Evolutionary conservation across 1,140 invertebrate genomes (phyloP).

Genomic region (Drosophila athabasca): DNA sequence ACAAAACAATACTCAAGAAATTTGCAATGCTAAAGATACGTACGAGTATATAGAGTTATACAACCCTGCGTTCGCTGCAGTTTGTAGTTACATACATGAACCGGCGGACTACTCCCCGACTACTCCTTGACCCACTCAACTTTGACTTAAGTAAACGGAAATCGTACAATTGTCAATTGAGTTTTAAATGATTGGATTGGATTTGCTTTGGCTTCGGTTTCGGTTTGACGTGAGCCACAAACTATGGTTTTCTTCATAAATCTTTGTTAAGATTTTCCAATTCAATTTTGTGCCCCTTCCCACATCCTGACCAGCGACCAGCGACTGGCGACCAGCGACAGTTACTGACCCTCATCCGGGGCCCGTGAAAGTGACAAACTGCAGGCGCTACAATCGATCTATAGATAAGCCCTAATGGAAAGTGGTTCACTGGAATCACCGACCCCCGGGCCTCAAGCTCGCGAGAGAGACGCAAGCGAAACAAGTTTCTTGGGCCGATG

Average conservation of each 20-base stretch:
- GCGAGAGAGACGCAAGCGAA: slow-evolving; percentile 50
- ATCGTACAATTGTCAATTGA: slow-evolving; percentile 75
- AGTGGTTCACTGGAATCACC: slow-evolving; percentile 32
- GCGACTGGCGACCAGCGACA: slow-evolving; percentile 19
- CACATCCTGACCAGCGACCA: slow-evolving; percentile 41
- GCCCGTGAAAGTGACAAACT: slow-evolving; percentile 41
- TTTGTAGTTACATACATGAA: background rate
- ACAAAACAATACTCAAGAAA: slow-evolving; percentile 1
- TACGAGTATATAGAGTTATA: background rate
- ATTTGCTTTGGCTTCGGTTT: slow-evolving; percentile 20
- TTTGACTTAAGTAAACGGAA: slow-evolving; percentile 56
- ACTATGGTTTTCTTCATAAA: slow-evolving; percentile 50
- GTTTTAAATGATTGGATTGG: slow-evolving; percentile 59
- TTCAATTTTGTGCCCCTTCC: slow-evolving; percentile 38
- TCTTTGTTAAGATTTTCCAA: slow-evolving; percentile 70
- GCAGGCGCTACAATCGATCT: slow-evolving; percentile 44
- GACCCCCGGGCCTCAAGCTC: slow-evolving; percentile 14
- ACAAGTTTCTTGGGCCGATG: slow-evolving; percentile 63
- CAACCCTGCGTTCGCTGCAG: background rate
- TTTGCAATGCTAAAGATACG: slow-evolving; percentile 29
- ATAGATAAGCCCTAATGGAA: slow-evolving; percentile 35
- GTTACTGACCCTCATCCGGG: slow-evolving; percentile 28
- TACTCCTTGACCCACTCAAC: slow-evolving; percentile 18
- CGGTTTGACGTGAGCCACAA: slow-evolving; percentile 9
- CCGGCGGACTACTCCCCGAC: background rate